Conservation (phyloP, 2,113 vertebrate species). For the Leptocoma aspasia region DNA sequence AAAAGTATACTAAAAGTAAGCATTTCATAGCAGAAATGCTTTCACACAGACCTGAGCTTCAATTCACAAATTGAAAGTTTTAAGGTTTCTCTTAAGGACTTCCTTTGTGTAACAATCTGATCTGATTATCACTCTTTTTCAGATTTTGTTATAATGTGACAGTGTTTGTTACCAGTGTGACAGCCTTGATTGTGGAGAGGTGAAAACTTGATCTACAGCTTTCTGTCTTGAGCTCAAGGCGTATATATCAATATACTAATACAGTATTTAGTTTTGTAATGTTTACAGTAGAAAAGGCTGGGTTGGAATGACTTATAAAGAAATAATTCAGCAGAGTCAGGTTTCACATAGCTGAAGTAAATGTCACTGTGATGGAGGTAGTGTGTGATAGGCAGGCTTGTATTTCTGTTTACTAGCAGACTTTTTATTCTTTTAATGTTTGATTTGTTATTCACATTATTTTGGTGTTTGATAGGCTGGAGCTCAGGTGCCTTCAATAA, state of each 20-base stretch:
- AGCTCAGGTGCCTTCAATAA: not conserved
- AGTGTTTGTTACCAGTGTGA: not conserved
- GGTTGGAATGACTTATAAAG: not conserved
- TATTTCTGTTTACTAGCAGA: not conserved
- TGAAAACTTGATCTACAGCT: not conserved
- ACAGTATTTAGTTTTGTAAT: not conserved
- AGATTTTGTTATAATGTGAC: not conserved
- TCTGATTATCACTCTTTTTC: not conserved
- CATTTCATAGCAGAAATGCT: not conserved
- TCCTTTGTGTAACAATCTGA: not conserved
- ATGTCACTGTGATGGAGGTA: not conserved
- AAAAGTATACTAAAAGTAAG: not conserved
- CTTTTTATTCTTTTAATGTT: not conserved
- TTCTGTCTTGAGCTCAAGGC: not conserved
- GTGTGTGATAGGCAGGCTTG: not conserved
- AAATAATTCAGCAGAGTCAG: not conserved
- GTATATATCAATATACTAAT: not conserved
- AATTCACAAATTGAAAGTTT: not conserved
- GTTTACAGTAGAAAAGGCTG: not conserved
- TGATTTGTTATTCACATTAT: not conserved
- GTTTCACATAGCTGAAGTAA: not conserved
- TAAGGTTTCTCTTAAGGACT: not conserved
- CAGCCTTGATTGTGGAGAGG: not conserved
- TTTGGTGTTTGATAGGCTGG: not conserved
- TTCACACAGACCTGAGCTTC: not conserved